Percentiles rank a stretch among this genome's conserved stretches.
Conservation (phyloP, 2,888 invertebrate species). For the Lycaena phlaeas region DNA sequence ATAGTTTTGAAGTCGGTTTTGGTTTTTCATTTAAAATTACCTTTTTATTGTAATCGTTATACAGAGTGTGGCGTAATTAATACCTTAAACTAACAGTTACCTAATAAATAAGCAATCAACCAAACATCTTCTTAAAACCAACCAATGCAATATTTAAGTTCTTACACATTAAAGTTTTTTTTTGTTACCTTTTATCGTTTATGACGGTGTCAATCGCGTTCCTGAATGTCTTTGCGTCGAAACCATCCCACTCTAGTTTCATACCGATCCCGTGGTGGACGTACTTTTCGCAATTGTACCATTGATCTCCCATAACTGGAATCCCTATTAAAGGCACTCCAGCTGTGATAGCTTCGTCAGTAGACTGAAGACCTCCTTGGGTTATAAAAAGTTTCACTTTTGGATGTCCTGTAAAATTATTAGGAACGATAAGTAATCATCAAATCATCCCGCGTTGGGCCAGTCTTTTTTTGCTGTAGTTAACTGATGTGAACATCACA, state of each 20-base stretch:
- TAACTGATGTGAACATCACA: too few species aligned
- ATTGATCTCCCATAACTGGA: slow-evolving; percentile 49
- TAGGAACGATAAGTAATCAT: too few species aligned
- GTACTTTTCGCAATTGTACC: slow-evolving; percentile 36
- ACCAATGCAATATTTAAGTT: background rate
- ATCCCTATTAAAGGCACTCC: slow-evolving; percentile 44
- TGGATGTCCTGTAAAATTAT: slow-evolving; percentile 39
- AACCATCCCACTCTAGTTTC: slow-evolving; percentile 27
- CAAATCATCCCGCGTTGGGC: too few species aligned
- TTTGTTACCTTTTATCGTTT: slow-evolving; percentile 27
- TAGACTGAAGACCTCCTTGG: slow-evolving; percentile 52
- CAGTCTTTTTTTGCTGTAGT: too few species aligned
- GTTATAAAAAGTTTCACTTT: slow-evolving; percentile 48
- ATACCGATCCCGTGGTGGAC: slow-evolving; percentile 32
- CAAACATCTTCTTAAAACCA: too few species aligned
- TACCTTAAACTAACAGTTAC: too few species aligned
- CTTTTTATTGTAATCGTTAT: too few species aligned
- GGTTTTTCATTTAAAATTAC: too few species aligned
- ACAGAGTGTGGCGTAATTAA: too few species aligned
- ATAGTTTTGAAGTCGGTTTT: too few species aligned
- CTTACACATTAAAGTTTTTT: too few species aligned
- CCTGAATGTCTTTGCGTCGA: slow-evolving; percentile 27
- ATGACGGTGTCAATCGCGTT: slow-evolving; percentile 26
- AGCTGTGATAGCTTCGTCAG: slow-evolving; percentile 48
- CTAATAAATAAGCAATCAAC: too few species aligned